Evolutionary conservation across 1,140 invertebrate species (phyloP).

Genomic region (Phenacoccus solenopsis): DNA sequence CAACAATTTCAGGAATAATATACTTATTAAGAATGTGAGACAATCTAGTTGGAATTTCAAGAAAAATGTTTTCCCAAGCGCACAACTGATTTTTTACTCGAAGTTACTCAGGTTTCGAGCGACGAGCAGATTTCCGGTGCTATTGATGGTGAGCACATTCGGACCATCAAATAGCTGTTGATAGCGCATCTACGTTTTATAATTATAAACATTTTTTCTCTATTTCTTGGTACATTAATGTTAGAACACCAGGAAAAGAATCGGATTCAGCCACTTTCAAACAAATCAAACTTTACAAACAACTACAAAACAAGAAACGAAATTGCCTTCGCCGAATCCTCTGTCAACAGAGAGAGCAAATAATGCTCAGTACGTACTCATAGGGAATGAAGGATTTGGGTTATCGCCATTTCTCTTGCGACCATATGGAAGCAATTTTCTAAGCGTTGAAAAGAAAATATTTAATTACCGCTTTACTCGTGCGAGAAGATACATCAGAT

Average conservation of each 20-base stretch:
- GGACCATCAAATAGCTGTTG: slow-evolving; percentile 27
- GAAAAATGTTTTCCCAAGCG: slow-evolving; percentile 22
- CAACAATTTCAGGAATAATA: slow-evolving; percentile 26
- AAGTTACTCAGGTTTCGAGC: slow-evolving; percentile 18
- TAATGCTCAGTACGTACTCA: not conserved
- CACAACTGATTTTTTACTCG: slow-evolving; percentile 20
- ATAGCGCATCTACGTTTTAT: slow-evolving; percentile 34
- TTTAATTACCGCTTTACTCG: too few relatives aligned
- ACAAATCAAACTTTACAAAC: slow-evolving; percentile 15
- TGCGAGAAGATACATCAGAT: too few relatives aligned
- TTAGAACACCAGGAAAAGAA: slow-evolving; percentile 20
- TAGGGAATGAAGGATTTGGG: slow-evolving; percentile 36
- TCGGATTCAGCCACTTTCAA: slow-evolving; percentile 21
- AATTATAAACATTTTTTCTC: slow-evolving; percentile 39
- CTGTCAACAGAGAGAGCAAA: not conserved
- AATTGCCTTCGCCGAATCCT: slow-evolving; percentile 12
- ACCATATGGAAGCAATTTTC: slow-evolving; percentile 24
- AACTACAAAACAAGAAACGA: not conserved
- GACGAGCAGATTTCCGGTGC: slow-evolving; percentile 18
- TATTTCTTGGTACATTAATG: slow-evolving; percentile 28
- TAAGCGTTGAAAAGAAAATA: slow-evolving; percentile 26
- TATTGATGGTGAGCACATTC: slow-evolving; percentile 20
- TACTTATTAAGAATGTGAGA: slow-evolving; percentile 24
- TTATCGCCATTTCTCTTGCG: slow-evolving; percentile 30
- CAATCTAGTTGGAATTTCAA: slow-evolving; percentile 23